phyloP scores from a whole-genome alignment of 1,140 invertebrate genomes.

The Drosophila watanabei region DNA sequence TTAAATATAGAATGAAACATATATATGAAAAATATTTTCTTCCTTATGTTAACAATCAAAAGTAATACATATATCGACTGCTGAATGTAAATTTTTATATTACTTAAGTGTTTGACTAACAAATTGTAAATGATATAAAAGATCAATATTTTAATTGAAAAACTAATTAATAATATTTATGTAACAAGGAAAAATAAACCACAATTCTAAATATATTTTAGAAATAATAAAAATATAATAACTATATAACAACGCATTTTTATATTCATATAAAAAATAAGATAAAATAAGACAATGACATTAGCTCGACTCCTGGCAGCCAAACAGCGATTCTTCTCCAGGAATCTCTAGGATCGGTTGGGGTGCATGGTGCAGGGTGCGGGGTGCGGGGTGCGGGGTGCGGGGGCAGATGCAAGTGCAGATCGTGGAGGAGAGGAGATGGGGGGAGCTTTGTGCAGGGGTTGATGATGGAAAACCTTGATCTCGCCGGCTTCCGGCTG shows the following conservation, averaged over 20 bases:
- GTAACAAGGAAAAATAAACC: neutral
- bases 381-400: neutral
- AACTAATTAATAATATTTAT: too few species aligned
- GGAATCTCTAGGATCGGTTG: neutral
- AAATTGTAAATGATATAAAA: too few species aligned
- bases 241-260: neutral
- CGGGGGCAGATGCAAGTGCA: conserved; percentile 20
- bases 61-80: too few species aligned
- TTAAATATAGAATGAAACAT: too few species aligned
- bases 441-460: neutral
- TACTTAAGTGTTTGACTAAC: too few species aligned
- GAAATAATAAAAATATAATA: neutral
- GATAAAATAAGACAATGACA: neutral
- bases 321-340: conserved; percentile 1
- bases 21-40: too few species aligned
- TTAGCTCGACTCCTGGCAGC: conserved; percentile 1
- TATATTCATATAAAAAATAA: too few species aligned
- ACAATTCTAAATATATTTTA: neutral
- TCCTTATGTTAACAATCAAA: too few species aligned
- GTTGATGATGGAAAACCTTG: conserved; percentile 63
- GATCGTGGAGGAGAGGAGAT: neutral
- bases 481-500: conserved; percentile 73
- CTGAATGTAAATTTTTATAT: too few species aligned
- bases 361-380: neutral
- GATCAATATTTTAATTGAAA: too few species aligned